These are phyloP conservation scores for Decapterus maruadsi DNA, from an alignment of 2,797 vertebrate species.

Conservation along the genomic window DNA sequence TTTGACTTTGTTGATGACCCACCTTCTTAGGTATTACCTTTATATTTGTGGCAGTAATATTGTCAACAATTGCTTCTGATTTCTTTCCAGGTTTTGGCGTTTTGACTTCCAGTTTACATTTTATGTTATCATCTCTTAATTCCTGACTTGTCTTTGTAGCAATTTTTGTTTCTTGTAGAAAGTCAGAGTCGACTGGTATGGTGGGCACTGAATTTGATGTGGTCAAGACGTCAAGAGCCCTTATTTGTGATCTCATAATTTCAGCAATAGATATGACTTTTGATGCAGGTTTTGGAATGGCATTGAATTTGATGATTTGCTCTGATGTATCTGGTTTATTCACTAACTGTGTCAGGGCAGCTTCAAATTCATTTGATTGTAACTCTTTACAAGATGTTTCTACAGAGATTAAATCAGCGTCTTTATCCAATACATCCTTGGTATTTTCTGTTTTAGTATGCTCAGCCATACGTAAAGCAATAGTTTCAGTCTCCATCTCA, in stretches of 20 bases:
- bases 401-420: not conserved
- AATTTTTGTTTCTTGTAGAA: conserved; percentile 11
- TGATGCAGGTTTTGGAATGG: conserved; percentile 55
- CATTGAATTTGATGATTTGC: conserved; percentile 38
- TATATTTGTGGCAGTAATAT: conserved; percentile 44
- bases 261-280: conserved; percentile 76
- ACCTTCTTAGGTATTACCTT: conserved; percentile 62
- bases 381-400: conserved; percentile 11
- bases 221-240: conserved; percentile 53
- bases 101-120: conserved; percentile 24
- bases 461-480: not conserved
- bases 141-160: conserved; percentile 35
- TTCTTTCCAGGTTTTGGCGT: conserved; percentile 9
- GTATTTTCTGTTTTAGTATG: conserved; percentile 27
- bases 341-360: not conserved
- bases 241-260: conserved; percentile 76
- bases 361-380: conserved; percentile 8
- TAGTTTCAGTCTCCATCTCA: conserved; percentile 60
- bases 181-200: conserved; percentile 16
- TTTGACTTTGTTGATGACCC: conserved; percentile 54
- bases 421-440: conserved; percentile 23
- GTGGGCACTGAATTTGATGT: conserved; percentile 19
- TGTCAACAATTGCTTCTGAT: not conserved
- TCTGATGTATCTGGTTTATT: conserved; percentile 19
- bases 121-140: conserved; percentile 24